Percentiles rank a stretch among this genome's conserved stretches.
phyloP scores from a whole-genome alignment of 2,888 invertebrate species.

The Hartigia nigra region DNA sequence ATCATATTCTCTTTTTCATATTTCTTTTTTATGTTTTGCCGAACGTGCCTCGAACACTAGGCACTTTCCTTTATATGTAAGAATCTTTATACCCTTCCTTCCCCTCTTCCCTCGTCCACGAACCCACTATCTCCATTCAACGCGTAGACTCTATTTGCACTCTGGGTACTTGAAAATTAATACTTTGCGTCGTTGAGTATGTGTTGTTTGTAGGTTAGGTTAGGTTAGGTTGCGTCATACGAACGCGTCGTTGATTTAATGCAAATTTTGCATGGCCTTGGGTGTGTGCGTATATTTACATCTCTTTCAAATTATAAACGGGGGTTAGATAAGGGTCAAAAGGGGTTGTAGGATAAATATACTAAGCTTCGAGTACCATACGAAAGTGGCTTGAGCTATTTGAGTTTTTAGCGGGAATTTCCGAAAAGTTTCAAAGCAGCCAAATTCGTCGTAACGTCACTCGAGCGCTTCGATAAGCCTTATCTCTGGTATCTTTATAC shows the following conservation, averaged over 20 bases:
- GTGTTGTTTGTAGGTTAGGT: neutral
- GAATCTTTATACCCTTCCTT: neutral
- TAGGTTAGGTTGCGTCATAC: neutral
- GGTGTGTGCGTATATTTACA: too few species aligned
- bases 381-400: neutral
- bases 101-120: too few species aligned
- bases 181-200: neutral
- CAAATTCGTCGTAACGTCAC: neutral
- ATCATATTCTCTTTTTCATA: constrained; percentile 5
- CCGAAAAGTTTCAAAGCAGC: neutral
- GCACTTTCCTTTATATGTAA: neutral
- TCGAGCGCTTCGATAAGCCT: neutral
- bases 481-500: neutral
- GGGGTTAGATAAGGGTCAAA: too few species aligned
- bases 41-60: neutral
- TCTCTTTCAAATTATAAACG: neutral
- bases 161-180: neutral
- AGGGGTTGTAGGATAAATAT: neutral
- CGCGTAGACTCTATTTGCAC: neutral
- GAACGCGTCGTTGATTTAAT: neutral
- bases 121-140: neutral
- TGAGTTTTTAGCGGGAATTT: constrained; percentile 1
- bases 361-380: neutral
- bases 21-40: neutral
- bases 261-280: neutral